Conservation (phyloP, 2,888 invertebrate genomes). For the Xestobium rufovillosum region DNA sequence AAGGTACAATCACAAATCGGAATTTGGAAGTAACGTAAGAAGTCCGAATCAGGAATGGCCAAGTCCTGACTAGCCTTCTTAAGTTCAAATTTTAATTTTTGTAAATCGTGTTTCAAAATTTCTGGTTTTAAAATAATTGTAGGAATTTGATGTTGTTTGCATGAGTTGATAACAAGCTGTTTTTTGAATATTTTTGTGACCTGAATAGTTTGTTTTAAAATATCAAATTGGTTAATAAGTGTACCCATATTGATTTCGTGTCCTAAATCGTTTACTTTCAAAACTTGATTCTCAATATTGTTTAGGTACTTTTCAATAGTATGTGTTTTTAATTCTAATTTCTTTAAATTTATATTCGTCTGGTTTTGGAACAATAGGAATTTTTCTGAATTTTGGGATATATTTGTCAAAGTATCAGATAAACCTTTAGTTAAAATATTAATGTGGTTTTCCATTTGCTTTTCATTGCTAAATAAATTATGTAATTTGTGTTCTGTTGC, state of each 20-base stretch:
- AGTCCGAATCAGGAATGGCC: no score
- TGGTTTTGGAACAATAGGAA: conserved; percentile 9
- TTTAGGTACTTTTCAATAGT: conserved; percentile 11
- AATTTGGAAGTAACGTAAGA: no score
- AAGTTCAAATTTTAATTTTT: no score
- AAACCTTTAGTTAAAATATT: conserved; percentile 7
- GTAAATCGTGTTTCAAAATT: no score
- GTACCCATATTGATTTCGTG: conserved; percentile 1
- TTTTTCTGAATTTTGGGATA: conserved; percentile 7
- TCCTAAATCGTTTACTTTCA: no score
- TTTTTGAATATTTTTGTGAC: no score
- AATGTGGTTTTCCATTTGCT: conserved; percentile 5
- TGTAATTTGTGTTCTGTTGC: conserved; percentile 7
- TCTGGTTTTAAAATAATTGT: no score
- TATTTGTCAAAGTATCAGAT: neutral
- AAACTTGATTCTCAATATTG: no score
- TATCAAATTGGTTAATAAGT: conserved; percentile 5
- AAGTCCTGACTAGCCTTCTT: no score
- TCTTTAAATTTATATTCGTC: conserved; percentile 1
- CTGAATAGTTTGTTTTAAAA: no score
- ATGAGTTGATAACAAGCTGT: no score
- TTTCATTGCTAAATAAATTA: conserved; percentile 2
- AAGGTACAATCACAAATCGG: conserved; percentile 20
- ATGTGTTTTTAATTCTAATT: conserved; percentile 9
- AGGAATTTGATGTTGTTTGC: no score